A percentile compares a stretch with the other conserved stretches of the same genome.
Evolutionary conservation across 1,140 invertebrate species (phyloP).

Genomic region (Calephelis nemesis): DNA sequence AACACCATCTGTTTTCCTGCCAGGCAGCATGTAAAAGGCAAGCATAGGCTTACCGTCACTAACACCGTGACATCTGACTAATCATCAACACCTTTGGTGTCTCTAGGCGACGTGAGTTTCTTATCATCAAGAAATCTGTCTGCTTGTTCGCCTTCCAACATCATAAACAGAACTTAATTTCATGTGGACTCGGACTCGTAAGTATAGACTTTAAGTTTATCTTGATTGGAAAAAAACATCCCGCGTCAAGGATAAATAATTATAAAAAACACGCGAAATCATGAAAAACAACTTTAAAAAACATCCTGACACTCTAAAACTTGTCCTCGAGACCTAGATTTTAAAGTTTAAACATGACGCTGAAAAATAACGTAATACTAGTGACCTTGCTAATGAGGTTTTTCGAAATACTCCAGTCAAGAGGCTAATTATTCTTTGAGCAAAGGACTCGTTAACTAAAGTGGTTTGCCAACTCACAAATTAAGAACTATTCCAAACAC

Average conservation of each 20-base stretch:
- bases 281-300: not conserved
- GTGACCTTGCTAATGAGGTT: slow-evolving; percentile 17
- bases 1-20: no score
- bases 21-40: no score
- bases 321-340: not conserved
- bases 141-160: no score
- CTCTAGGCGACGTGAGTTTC: no score
- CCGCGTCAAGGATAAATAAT: not conserved
- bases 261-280: not conserved
- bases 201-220: no score
- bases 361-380: slow-evolving; percentile 4
- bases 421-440: slow-evolving; percentile 19
- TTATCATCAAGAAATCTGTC: no score
- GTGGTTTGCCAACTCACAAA: slow-evolving; percentile 16
- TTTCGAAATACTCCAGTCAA: slow-evolving; percentile 14
- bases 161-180: no score
- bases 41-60: no score
- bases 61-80: no score
- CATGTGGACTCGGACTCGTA: no score
- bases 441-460: slow-evolving; percentile 18
- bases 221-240: no score
- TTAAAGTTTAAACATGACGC: not conserved
- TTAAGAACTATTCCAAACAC: slow-evolving; percentile 17
- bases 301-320: not conserved
- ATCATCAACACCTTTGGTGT: no score